Evolutionary conservation across 2,888 invertebrate species (phyloP).

Genomic region (Drosophila paranaensis): DNA sequence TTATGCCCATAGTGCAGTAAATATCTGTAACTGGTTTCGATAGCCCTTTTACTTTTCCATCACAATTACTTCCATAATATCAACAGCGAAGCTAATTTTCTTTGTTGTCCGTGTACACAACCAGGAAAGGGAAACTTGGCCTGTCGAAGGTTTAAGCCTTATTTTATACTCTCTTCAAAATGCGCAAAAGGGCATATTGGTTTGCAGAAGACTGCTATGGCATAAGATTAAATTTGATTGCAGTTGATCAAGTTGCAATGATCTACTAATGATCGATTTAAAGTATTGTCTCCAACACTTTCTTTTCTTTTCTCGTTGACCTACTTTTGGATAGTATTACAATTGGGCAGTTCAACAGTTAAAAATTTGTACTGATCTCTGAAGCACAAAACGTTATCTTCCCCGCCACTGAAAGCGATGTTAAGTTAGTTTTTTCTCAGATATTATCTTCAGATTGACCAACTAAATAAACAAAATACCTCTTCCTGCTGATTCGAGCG

Average conservation of each 20-base stretch:
- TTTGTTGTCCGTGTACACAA: conserved; percentile 3
- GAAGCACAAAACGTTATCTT: conserved; percentile 1
- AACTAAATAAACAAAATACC: conserved; percentile 8
- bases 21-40: conserved; percentile 33
- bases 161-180: background rate
- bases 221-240: background rate
- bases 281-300: background rate
- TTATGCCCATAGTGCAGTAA: conserved; percentile 10
- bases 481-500: conserved; percentile 1
- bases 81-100: conserved; percentile 7
- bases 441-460: background rate
- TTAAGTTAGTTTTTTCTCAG: background rate
- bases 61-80: conserved; percentile 15
- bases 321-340: background rate
- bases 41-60: conserved; percentile 47
- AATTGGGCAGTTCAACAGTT: background rate
- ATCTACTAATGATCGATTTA: background rate
- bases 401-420: background rate
- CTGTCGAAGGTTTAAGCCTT: background rate
- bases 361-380: background rate
- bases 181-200: background rate
- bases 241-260: background rate
- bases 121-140: conserved; percentile 8
- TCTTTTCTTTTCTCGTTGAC: background rate
- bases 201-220: background rate